Percentiles rank a stretch among this genome's conserved stretches.
Conservation (phyloP, 2,113 vertebrate genomes). For the Theropithecus gelada region DNA sequence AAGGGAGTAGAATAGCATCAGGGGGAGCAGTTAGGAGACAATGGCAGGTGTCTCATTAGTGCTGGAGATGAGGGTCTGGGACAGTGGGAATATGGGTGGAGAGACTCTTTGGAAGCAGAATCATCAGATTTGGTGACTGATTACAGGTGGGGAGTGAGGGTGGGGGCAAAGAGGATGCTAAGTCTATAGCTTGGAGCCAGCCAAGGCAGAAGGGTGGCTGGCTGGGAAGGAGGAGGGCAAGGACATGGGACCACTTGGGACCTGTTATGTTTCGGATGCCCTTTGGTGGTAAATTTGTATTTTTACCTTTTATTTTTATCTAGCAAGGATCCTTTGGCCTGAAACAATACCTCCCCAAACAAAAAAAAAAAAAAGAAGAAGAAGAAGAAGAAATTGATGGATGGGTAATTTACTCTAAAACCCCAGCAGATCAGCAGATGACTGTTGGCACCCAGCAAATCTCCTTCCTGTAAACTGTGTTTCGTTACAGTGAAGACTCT, state of each 20-base stretch:
- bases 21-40: background rate
- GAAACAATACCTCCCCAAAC: conserved; percentile 8
- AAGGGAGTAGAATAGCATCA: background rate
- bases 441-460: background rate
- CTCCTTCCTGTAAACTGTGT: background rate
- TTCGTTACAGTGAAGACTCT: background rate
- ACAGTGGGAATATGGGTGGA: background rate
- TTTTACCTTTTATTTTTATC: background rate
- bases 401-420: conserved; percentile 51
- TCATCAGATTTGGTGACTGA: background rate
- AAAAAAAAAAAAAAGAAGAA: conserved; percentile 12
- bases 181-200: background rate
- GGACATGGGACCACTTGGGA: background rate
- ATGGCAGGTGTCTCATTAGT: conserved; percentile 24
- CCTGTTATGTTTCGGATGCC: background rate
- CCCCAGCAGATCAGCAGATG: background rate
- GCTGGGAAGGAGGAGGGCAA: background rate
- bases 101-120: background rate
- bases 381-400: background rate
- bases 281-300: background rate
- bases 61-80: background rate
- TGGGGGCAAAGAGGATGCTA: background rate
- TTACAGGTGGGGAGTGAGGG: background rate
- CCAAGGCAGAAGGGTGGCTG: background rate
- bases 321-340: background rate